Base-by-base conservation (phyloP, 2,113 vertebrate species). In the Steatornis caripensis region DNA sequence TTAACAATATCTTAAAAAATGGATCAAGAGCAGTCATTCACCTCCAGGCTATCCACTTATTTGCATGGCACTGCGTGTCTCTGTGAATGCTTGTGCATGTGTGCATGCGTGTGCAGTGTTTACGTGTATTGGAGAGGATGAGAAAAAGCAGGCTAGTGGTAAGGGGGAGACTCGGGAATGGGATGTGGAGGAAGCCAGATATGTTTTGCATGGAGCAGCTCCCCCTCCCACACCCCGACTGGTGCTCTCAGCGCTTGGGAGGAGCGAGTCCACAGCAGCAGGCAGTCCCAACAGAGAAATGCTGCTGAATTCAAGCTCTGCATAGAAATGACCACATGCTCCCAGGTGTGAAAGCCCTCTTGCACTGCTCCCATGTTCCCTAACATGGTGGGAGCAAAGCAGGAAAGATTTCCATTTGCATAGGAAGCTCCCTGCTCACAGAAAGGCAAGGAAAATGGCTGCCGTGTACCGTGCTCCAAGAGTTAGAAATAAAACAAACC, bases 361-460 rank as follows among this genome's bases (percentile, higher is more conserved):
- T 83, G 17, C 43, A 64, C 23, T 0, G 0, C 3, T 78, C 20
- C 22, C 16, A 15, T 34, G 22, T 68, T 2, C 18, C 10, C 17
- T 43, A 34, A 75, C 19, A 34, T 4, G 18, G 24, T 23, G 21
- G 43, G 11, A 76, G 41, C 10, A 45, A 37, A 49, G 18, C 12
- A 51, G 37, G 15, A 79, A 78, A 76, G 34, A 36, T 5, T 5
- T 37, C 19, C 8, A 5, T 83, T 79, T 84, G 4, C 21, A 5
- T 41, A 26, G 34, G 32, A 77, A 86, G 5, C 15, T 36, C 19
- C 68, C 36, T 82, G 58, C 12, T 87, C 15, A 45, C 10, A 37
- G 39, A 77, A 77, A 41, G 6, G 24, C 7, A 32, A 39, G 48
- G 32, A 66, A 57, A 83, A 79, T 45, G 22, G 4, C 48, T 46